Conservation (phyloP, 2,113 vertebrate genomes). For the Macrotus californicus region DNA sequence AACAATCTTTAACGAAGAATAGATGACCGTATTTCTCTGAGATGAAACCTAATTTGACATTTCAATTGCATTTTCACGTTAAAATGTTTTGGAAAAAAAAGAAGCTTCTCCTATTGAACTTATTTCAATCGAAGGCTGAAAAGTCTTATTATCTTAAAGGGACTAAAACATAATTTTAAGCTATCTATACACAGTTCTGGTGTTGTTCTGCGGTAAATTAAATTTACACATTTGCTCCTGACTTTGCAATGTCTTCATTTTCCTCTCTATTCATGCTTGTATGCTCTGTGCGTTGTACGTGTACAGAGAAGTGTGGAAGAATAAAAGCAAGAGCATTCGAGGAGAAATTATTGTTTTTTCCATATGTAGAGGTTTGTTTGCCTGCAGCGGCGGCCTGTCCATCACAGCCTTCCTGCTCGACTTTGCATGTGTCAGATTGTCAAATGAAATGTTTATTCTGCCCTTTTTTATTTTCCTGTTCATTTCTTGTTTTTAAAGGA, state of each 20-base stretch:
- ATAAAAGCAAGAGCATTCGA: background rate
- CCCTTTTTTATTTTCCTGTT: slow-evolving; percentile 4
- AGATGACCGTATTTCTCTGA: background rate
- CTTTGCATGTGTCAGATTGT: slow-evolving; percentile 32
- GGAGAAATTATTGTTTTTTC: background rate
- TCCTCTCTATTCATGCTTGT: background rate
- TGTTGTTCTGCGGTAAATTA: slow-evolving; percentile 21
- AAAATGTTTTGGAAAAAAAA: slow-evolving; percentile 18
- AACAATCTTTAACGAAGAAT: background rate
- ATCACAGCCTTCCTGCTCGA: background rate
- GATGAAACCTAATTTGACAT: background rate
- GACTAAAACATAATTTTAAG: background rate
- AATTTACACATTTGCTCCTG: slow-evolving; percentile 37
- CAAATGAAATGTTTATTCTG: slow-evolving; percentile 33
- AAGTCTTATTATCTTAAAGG: background rate
- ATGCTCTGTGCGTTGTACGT: background rate
- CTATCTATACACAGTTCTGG: background rate
- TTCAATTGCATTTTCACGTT: slow-evolving; percentile 33
- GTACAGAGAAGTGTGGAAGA: background rate
- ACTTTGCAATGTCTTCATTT: background rate
- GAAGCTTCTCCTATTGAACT: background rate
- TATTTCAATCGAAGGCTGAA: slow-evolving; percentile 30
- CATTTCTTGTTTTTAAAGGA: slow-evolving; percentile 35
- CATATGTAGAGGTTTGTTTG: background rate
- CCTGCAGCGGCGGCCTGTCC: background rate